Percentiles rank a stretch among this genome's conserved stretches.
These are phyloP conservation scores for Ovis canadensis DNA, from an alignment of 2,113 vertebrate genomes.

Conservation along the genomic window DNA sequence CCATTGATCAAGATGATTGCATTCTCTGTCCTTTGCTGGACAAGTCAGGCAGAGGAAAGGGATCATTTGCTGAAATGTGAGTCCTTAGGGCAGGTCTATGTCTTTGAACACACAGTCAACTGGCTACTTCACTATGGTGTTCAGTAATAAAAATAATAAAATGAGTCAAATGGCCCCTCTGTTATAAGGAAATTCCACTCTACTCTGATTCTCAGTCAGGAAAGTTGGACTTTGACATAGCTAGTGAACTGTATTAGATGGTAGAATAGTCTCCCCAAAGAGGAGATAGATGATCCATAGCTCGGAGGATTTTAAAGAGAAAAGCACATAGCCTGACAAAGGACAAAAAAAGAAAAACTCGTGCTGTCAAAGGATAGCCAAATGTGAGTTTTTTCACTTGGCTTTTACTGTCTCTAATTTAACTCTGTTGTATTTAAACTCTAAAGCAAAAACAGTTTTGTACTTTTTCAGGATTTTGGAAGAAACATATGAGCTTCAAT, in stretches of 20 bases:
- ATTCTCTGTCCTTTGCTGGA: slow-evolving; percentile 40
- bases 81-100: slow-evolving; percentile 57
- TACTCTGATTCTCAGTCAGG: slow-evolving; percentile 16
- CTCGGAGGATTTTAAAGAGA: slow-evolving; percentile 44
- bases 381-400: not conserved
- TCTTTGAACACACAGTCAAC: slow-evolving; percentile 52
- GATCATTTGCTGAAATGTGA: slow-evolving; percentile 65
- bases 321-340: not conserved
- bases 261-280: slow-evolving; percentile 17
- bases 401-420: not conserved
- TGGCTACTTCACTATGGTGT: slow-evolving; percentile 21
- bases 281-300: slow-evolving; percentile 12
- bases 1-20: slow-evolving; percentile 76
- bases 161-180: slow-evolving; percentile 54
- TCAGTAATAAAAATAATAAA: slow-evolving; percentile 73
- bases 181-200: slow-evolving; percentile 48
- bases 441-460: not conserved
- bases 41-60: slow-evolving; percentile 52
- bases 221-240: slow-evolving; percentile 52
- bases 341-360: not conserved
- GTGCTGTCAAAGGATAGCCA: not conserved
- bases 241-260: slow-evolving; percentile 46
- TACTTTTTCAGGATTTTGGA: not conserved
- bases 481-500: not conserved
- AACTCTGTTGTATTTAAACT: not conserved